Conservation (phyloP, 2,113 vertebrate genomes). For the Myiozetetes cayanensis region DNA sequence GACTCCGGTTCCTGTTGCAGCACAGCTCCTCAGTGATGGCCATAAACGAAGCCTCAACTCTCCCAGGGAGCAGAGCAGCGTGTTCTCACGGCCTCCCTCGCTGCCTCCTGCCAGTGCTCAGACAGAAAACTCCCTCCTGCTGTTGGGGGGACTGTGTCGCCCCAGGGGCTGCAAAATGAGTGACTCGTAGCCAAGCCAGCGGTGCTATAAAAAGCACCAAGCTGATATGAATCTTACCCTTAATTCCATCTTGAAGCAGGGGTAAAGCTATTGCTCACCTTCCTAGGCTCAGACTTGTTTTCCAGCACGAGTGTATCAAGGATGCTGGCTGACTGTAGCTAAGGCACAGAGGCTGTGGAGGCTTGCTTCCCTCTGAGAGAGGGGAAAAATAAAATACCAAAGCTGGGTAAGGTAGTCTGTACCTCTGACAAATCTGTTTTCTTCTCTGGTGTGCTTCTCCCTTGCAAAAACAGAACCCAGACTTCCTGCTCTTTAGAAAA, state of each 20-base stretch:
- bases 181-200: rapidly evolving
- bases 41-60: rapidly evolving
- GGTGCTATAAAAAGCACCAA: neutral
- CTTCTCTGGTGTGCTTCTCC: neutral
- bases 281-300: neutral
- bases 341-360: neutral
- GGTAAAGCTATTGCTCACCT: neutral
- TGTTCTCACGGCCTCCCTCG: neutral
- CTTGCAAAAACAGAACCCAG: slow-evolving; percentile 10
- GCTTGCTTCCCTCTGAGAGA: neutral
- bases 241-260: neutral
- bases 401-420: neutral
- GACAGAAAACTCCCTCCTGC: neutral
- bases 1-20: neutral
- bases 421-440: neutral
- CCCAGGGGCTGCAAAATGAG: neutral
- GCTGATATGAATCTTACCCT: neutral
- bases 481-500: neutral
- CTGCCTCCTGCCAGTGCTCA: neutral
- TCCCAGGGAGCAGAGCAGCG: neutral
- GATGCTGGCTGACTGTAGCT: neutral
- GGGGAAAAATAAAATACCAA: neutral
- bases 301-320: neutral
- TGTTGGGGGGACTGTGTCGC: rapidly evolving
- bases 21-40: rapidly evolving